Conservation (phyloP, 92 coral and sea anemone genomes). For the Chrysogorgia sp. region DNA sequence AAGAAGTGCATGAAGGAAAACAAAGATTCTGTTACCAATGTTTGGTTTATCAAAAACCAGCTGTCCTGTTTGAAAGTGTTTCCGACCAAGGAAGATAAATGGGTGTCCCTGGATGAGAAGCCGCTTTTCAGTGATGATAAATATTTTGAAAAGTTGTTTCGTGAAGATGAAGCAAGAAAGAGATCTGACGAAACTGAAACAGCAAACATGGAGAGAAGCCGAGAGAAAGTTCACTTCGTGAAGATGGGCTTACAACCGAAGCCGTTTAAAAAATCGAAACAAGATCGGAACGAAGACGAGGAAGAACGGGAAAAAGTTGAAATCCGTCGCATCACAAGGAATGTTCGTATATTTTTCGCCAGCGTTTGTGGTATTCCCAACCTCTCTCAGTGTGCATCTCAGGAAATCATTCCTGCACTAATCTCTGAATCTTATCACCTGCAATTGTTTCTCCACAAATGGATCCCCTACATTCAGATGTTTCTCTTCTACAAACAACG, state of each 20-base stretch:
- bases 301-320: constrained; percentile 41
- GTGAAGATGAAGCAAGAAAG: neutral
- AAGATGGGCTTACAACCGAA: constrained; percentile 52
- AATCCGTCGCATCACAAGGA: constrained; percentile 5
- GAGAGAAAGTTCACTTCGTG: constrained; percentile 71
- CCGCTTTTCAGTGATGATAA: constrained; percentile 76
- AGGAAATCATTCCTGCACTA: constrained; percentile 50
- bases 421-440: constrained; percentile 62
- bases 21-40: constrained; percentile 24
- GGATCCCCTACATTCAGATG: constrained; percentile 76
- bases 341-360: constrained; percentile 39
- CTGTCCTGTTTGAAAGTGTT: constrained; percentile 65
- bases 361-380: constrained; percentile 65
- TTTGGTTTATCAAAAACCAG: constrained; percentile 49
- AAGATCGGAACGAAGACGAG: neutral
- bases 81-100: constrained; percentile 63
- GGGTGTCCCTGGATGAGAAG: constrained; percentile 79
- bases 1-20: constrained; percentile 51
- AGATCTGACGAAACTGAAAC: neutral
- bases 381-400: constrained; percentile 65
- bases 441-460: constrained; percentile 66
- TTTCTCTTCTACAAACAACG: constrained; percentile 50
- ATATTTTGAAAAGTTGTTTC: constrained; percentile 67
- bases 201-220: constrained; percentile 18
- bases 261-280: constrained; percentile 14